phyloP scores from a whole-genome alignment of 2,888 invertebrate genomes.

The Sinhomidia bicolor region DNA sequence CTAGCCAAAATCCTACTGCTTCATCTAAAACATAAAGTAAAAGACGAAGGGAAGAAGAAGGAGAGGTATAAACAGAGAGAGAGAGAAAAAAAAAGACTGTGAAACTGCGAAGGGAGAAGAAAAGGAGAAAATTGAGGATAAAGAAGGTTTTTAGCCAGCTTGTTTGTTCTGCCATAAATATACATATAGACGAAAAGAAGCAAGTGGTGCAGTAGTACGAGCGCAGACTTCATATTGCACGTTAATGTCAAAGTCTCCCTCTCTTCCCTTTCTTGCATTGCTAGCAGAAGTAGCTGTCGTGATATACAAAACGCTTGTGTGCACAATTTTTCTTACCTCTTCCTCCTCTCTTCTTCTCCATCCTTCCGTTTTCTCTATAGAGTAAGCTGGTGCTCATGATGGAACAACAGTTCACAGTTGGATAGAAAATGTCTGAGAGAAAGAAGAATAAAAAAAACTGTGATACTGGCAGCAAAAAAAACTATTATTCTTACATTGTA shows the following conservation, averaged over 20 bases:
- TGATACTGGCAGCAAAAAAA: slow-evolving; percentile 27
- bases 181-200: neutral
- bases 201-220: slow-evolving; percentile 34
- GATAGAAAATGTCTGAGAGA: slow-evolving; percentile 39
- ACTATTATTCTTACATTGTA: slow-evolving; percentile 46
- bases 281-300: slow-evolving; percentile 19
- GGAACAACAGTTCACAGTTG: slow-evolving; percentile 68
- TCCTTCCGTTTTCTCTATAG: no score
- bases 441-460: slow-evolving; percentile 44
- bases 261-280: neutral
- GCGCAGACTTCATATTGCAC: slow-evolving; percentile 67
- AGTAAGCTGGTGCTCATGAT: slow-evolving; percentile 40
- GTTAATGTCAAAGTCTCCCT: slow-evolving; percentile 68
- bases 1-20: neutral
- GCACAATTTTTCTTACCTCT: slow-evolving; percentile 27
- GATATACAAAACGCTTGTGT: slow-evolving; percentile 53
- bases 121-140: slow-evolving; percentile 45
- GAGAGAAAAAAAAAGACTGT: no score
- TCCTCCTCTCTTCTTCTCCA: slow-evolving; percentile 39
- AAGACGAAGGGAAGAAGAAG: neutral
- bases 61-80: neutral
- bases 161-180: slow-evolving; percentile 60
- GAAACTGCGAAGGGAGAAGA: neutral
- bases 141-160: slow-evolving; percentile 46
- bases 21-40: neutral